Percentiles rank a stretch among this genome's conserved stretches.
Conservation (phyloP, 2,797 vertebrate species). For the Neoniphon sammara region DNA sequence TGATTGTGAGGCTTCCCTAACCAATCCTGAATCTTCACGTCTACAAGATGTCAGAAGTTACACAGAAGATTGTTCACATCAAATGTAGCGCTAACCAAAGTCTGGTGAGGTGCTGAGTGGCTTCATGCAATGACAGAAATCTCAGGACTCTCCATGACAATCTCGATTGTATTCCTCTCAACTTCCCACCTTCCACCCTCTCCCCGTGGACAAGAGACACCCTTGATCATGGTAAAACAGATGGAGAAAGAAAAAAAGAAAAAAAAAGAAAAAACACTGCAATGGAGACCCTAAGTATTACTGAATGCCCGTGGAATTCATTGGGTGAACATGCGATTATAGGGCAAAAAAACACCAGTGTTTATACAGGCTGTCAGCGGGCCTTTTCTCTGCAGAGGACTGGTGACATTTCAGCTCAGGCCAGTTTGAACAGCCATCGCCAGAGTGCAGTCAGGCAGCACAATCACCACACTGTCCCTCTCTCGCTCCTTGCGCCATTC, state of each 20-base stretch:
- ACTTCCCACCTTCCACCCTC: conserved; percentile 19
- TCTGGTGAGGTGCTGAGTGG: not conserved
- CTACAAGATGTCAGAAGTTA: not conserved
- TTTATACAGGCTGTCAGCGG: conserved; percentile 80
- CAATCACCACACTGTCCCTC: conserved; percentile 59
- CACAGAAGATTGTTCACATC: conserved; percentile 10
- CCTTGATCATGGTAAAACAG: conserved; percentile 62
- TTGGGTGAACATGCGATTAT: conserved; percentile 78
- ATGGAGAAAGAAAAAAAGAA: conserved; percentile 63
- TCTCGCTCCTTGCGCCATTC: conserved; percentile 41
- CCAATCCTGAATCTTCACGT: not conserved
- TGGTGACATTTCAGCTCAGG: conserved; percentile 76
- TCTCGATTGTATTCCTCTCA: conserved; percentile 27
- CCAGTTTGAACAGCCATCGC: conserved; percentile 72
- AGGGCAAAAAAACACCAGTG: conserved; percentile 63
- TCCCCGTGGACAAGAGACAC: conserved; percentile 53
- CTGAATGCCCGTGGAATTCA: conserved; percentile 76
- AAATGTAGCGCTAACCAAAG: conserved; percentile 15
- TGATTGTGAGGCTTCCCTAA: too few species aligned
- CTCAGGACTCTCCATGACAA: conserved; percentile 29
- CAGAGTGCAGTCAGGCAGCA: conserved; percentile 62
- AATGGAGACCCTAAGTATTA: conserved; percentile 63
- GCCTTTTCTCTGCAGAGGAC: conserved; percentile 60
- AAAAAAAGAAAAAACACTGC: conserved; percentile 57
- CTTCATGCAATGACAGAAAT: conserved; percentile 32